Evolutionary conservation across 1,140 invertebrate species (phyloP).

Genomic region (Hydropsyche tenuis): DNA sequence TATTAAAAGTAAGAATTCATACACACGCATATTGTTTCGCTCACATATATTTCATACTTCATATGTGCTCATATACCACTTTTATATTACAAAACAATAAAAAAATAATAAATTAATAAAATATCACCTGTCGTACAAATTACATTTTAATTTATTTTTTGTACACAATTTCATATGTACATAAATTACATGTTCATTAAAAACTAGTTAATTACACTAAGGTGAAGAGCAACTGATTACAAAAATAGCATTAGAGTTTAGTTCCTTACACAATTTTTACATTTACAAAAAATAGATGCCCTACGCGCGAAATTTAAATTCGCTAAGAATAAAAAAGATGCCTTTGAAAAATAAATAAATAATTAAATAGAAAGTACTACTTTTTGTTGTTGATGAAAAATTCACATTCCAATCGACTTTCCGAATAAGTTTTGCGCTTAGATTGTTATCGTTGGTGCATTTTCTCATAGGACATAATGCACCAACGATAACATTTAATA

Average conservation of each 20-base stretch:
- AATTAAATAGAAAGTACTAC: conserved; percentile 4
- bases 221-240: background rate
- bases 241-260: no score
- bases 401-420: background rate
- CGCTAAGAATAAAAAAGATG: background rate
- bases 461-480: background rate
- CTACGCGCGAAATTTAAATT: no score
- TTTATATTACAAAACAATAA: conserved; percentile 28
- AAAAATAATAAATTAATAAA: conserved; percentile 37
- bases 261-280: no score
- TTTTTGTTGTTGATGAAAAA: background rate
- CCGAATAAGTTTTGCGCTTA: background rate
- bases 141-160: conserved; percentile 18
- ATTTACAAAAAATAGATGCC: no score
- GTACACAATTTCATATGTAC: conserved; percentile 32
- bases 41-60: conserved; percentile 12
- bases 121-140: conserved; percentile 36
- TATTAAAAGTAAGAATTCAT: conserved; percentile 14
- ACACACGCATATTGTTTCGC: conserved; percentile 16
- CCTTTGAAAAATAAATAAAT: background rate
- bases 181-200: conserved; percentile 7
- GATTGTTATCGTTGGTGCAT: background rate
- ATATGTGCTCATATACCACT: background rate
- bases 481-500: background rate
- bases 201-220: background rate